Conservation (phyloP, 2,888 invertebrate genomes). For the Mythimna vitellina region DNA sequence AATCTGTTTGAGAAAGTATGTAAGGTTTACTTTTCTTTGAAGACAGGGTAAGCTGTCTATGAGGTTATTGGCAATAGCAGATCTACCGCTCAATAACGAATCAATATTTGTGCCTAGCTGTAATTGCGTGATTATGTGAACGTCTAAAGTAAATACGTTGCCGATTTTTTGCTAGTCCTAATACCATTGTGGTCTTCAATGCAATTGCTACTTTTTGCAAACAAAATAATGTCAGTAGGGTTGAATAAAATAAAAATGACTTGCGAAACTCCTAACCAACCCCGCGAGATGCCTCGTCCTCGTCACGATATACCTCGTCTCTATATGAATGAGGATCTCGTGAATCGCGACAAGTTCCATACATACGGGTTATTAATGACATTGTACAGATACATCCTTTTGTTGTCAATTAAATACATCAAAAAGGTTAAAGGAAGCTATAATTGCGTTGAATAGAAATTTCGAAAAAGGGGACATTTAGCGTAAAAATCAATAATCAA, state of each 20-base stretch:
- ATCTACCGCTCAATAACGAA: not conserved
- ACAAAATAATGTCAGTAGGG: constrained; percentile 1
- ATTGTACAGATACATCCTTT: constrained; percentile 81
- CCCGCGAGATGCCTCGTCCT: constrained; percentile 41
- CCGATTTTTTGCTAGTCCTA: not conserved
- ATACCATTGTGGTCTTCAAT: not conserved
- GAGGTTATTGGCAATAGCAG: not conserved
- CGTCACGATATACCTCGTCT: not conserved
- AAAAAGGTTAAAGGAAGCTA: constrained; percentile 84
- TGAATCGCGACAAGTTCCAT: constrained; percentile 86
- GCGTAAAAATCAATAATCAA: constrained; percentile 91
- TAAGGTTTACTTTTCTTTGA: constrained; percentile 33
- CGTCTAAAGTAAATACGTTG: not conserved
- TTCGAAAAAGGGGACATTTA: constrained; percentile 87
- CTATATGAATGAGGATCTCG: constrained; percentile 60
- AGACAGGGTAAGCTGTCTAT: not conserved
- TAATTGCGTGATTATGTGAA: too few species aligned
- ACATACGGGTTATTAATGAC: constrained; percentile 88
- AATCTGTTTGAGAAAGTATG: constrained; percentile 27
- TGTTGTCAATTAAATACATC: constrained; percentile 82
- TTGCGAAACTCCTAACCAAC: constrained; percentile 63
- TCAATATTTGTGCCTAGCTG: too few species aligned
- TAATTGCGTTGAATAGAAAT: constrained; percentile 86
- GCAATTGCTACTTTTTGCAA: constrained; percentile 26
- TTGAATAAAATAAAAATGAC: constrained; percentile 66